These are phyloP conservation scores for Picathartes gymnocephalus DNA, from an alignment of 2,113 vertebrate species.

Conservation along the genomic window DNA sequence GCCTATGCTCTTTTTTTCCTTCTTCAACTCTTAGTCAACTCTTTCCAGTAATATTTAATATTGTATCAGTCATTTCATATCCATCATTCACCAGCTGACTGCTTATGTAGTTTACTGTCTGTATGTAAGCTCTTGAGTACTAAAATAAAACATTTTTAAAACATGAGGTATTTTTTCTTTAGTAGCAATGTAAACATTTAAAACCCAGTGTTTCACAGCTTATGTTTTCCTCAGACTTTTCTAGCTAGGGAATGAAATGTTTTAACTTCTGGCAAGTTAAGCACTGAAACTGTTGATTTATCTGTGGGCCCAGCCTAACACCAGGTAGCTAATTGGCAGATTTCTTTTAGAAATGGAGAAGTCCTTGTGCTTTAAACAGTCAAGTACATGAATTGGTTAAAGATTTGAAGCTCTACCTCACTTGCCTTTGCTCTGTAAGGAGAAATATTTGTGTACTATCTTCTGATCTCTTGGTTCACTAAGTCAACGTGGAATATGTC, in stretches of 20 bases:
- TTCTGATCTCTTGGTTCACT: not conserved
- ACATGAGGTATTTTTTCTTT: not conserved
- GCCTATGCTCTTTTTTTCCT: not conserved
- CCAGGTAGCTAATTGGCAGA: not conserved
- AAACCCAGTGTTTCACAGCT: not conserved
- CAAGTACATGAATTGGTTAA: not conserved
- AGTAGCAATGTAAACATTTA: not conserved
- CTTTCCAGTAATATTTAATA: not conserved
- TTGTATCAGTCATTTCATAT: not conserved
- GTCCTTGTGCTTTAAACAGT: not conserved
- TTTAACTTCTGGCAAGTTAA: not conserved
- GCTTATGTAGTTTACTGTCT: not conserved
- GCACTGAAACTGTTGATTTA: not conserved
- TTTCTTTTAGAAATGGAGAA: not conserved
- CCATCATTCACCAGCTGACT: not conserved
- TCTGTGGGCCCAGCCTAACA: not conserved
- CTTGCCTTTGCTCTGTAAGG: not conserved
- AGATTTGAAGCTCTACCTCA: not conserved
- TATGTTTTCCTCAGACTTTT: not conserved
- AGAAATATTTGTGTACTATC: not conserved
- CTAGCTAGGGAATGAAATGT: not conserved
- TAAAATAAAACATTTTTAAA: not conserved
- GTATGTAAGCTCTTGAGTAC: not conserved
- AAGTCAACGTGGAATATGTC: not conserved
- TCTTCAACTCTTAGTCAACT: not conserved